Evolutionary conservation across 1,140 invertebrate species (phyloP), one percentile per base, ranked within the genome.

Genomic region (Littorina saxatilis): DNA sequence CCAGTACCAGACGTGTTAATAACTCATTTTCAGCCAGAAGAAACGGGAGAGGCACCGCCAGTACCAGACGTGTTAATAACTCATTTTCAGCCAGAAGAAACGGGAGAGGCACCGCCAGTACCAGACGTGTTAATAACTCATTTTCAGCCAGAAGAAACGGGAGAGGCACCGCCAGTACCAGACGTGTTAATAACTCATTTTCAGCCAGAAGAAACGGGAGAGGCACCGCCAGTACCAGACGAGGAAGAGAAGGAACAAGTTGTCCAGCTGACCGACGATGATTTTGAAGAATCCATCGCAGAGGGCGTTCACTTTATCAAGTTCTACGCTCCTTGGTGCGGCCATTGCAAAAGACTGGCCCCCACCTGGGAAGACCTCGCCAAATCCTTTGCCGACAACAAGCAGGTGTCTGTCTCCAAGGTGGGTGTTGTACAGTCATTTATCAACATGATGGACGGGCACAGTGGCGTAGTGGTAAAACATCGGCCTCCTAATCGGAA

Each of bases 291-390:
- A 50, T 94, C 94, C 84, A 93, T 96, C 0, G 91, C 93, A 35
- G 91, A 87, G 29, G 96, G 96, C 80, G 93, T 94, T 83, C 95
- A 96, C 90, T 97, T 98, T 91, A 93, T 98, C 43, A 96, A 99
- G 91, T 99, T 99, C 94, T 99, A 95, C 92, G 98, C 98, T 20
- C 98, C 98, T 0, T 94, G 93, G 92, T 94, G 94, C 83, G 93
- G 93, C 27, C 92, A 99, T 92, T 99, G 98, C 87, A 98, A 99
- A 93, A 97, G 96, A 90, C 93, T 99, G 23, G 97, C 96, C 70
- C 98, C 98, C 0, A 95, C 97, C 82, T 99, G 98, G 98, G 96
- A 96, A 37, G 95, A 96, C 89, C 98, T 98, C 37, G 98, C 99
- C 40, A 95, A 95, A 39, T 95, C 98, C 90, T 94, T 99, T 2